phyloP scores from a whole-genome alignment of 2,797 vertebrate species.

The Melanogrammus aeglefinus region DNA sequence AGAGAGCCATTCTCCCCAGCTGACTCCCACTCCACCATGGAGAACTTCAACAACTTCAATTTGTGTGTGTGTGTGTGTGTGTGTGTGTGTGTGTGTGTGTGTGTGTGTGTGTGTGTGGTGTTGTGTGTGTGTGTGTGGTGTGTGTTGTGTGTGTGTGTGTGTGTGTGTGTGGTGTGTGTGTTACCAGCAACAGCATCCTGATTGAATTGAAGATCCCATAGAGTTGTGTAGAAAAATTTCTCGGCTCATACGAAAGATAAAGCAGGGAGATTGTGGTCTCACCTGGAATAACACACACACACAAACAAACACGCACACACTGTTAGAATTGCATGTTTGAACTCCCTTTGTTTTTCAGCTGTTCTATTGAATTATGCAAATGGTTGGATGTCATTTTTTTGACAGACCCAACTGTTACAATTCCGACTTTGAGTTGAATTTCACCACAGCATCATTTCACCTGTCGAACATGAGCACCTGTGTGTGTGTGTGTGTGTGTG shows the following conservation, averaged over 20 bases:
- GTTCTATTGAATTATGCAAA: constrained; percentile 7
- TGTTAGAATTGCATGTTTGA: neutral
- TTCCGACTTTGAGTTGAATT: neutral
- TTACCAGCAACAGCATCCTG: constrained; percentile 65
- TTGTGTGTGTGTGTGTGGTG: constrained; percentile 17
- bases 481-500: neutral
- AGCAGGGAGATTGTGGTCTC: constrained; percentile 58
- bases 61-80: constrained; percentile 16
- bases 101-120: constrained; percentile 26
- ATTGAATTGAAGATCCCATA: constrained; percentile 59
- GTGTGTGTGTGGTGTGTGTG: constrained; percentile 17
- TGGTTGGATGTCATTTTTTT: neutral
- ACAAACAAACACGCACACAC: constrained; percentile 3
- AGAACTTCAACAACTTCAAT: neutral
- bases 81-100: constrained; percentile 1
- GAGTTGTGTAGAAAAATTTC: constrained; percentile 57
- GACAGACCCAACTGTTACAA: neutral
- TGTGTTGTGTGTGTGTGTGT: neutral
- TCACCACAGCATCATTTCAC: neutral
- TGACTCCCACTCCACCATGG: neutral
- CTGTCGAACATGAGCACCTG: neutral
- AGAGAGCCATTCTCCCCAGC: neutral
- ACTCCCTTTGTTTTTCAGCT: neutral
- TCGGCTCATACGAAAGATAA: constrained; percentile 62
- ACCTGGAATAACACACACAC: constrained; percentile 45